Percentiles rank a stretch among this genome's conserved stretches.
phyloP scores from a whole-genome alignment of 2,113 vertebrate genomes.

The Paramormyrops kingsleyae region DNA sequence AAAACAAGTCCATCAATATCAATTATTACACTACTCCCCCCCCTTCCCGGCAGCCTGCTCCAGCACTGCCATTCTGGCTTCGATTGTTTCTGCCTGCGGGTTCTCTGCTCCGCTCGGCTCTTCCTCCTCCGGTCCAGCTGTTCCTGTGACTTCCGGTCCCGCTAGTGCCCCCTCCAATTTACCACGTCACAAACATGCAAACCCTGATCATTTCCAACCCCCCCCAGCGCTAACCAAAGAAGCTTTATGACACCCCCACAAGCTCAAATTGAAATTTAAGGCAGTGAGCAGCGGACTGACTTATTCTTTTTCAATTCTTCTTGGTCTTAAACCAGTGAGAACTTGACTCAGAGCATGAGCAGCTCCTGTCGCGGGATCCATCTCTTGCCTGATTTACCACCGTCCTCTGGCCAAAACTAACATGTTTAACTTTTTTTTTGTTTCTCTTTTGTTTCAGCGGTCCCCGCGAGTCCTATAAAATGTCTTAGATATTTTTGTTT shows the following conservation, averaged over 20 bases:
- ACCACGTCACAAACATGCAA: not conserved
- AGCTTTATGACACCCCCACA: not conserved
- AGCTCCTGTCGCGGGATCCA: not conserved
- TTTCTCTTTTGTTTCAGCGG: constrained; percentile 59
- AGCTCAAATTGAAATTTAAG: not conserved
- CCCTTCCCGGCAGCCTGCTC: constrained; percentile 54
- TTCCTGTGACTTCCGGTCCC: not conserved
- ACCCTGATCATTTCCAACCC: not conserved
- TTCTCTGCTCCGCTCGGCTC: constrained; percentile 49
- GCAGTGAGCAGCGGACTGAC: not conserved
- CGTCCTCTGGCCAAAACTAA: constrained; percentile 57
- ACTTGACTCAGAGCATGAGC: constrained; percentile 27
- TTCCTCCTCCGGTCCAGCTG: constrained; percentile 33
- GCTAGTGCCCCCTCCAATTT: not conserved
- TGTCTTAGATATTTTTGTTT: constrained; percentile 57
- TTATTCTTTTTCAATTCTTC: not conserved
- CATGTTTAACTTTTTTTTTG: constrained; percentile 58
- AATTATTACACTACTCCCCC: constrained; percentile 58
- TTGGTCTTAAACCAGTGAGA: constrained; percentile 35
- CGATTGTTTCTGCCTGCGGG: constrained; percentile 46
- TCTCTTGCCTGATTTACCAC: constrained; percentile 9
- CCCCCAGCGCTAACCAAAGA: not conserved
- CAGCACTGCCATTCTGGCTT: constrained; percentile 42
- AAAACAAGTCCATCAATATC: constrained; percentile 69
- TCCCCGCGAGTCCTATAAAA: constrained; percentile 61